Evolutionary conservation across 2,888 invertebrate species (phyloP).

Genomic region (Lycia hirtaria): DNA sequence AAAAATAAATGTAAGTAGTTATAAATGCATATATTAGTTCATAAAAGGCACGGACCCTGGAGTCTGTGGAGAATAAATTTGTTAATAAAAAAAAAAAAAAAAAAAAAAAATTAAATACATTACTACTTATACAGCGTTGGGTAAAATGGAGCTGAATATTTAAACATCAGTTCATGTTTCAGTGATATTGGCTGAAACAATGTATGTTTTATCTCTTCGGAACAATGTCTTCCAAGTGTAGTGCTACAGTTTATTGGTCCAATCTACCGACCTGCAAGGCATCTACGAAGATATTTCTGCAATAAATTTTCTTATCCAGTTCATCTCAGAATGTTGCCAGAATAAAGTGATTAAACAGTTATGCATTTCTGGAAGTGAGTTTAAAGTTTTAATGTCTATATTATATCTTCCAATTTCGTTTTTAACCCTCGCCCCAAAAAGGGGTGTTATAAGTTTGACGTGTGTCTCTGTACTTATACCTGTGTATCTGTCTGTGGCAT

Average conservation of each 20-base stretch:
- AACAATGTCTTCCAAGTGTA: neutral
- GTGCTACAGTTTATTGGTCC: neutral
- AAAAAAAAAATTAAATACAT: neutral
- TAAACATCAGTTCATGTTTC: slow-evolving; percentile 3
- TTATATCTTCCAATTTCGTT: too few species aligned
- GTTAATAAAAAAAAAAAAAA: too few species aligned
- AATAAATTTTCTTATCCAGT: neutral
- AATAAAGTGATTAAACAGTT: neutral
- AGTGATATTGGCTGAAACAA: slow-evolving; percentile 4
- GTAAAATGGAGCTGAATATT: slow-evolving; percentile 3
- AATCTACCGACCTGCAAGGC: neutral
- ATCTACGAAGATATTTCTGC: neutral
- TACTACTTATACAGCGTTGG: neutral
- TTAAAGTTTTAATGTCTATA: too few species aligned
- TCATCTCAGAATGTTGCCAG: neutral
- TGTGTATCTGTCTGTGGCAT: too few species aligned
- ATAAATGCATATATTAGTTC: too few species aligned
- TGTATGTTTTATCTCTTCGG: slow-evolving; percentile 6
- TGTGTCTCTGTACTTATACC: too few species aligned
- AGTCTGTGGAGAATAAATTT: too few species aligned
- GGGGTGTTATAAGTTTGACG: too few species aligned
- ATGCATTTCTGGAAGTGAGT: too few species aligned
- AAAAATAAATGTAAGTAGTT: too few species aligned
- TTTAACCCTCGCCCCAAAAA: too few species aligned
- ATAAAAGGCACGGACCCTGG: too few species aligned